A percentile compares a stretch with the other conserved stretches of the same genome.
Evolutionary conservation across 2,113 vertebrate species (phyloP).

Genomic region (Campylorhamphus procurvoides): DNA sequence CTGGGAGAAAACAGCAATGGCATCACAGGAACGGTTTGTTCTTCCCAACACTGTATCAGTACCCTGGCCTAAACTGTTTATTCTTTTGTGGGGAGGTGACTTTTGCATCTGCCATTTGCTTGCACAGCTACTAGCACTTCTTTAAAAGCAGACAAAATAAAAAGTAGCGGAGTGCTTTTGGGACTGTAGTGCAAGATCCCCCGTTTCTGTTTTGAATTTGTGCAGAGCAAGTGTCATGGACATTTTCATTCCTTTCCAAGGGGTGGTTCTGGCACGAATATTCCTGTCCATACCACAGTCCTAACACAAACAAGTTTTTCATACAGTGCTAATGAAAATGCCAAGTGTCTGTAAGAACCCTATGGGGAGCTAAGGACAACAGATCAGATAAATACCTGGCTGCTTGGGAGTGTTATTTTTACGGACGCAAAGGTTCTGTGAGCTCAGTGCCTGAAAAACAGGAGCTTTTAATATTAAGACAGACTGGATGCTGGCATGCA

Average conservation of each 20-base stretch:
- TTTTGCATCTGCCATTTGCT: neutral
- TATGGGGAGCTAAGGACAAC: slow-evolving; percentile 44
- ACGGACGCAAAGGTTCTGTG: neutral
- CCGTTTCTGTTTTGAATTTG: slow-evolving; percentile 47
- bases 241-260: slow-evolving; percentile 50
- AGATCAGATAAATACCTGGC: slow-evolving; percentile 61
- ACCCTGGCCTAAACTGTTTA: neutral
- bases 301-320: slow-evolving; percentile 61
- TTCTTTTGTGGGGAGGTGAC: neutral
- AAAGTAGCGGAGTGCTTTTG: neutral
- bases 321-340: slow-evolving; percentile 38
- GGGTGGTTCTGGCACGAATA: neutral
- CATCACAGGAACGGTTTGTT: neutral
- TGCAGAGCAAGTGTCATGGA: neutral
- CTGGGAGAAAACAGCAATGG: neutral
- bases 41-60: neutral
- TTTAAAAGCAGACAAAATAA: neutral
- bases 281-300: slow-evolving; percentile 19
- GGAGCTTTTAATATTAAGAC: slow-evolving; percentile 28
- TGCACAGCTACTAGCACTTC: neutral
- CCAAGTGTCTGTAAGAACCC: slow-evolving; percentile 18
- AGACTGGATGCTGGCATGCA: neutral
- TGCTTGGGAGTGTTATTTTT: slow-evolving; percentile 54
- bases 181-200: neutral
- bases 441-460: slow-evolving; percentile 38